Evolutionary conservation across 2,797 vertebrate species (phyloP).

Genomic region (Tamandua tetradactyla): DNA sequence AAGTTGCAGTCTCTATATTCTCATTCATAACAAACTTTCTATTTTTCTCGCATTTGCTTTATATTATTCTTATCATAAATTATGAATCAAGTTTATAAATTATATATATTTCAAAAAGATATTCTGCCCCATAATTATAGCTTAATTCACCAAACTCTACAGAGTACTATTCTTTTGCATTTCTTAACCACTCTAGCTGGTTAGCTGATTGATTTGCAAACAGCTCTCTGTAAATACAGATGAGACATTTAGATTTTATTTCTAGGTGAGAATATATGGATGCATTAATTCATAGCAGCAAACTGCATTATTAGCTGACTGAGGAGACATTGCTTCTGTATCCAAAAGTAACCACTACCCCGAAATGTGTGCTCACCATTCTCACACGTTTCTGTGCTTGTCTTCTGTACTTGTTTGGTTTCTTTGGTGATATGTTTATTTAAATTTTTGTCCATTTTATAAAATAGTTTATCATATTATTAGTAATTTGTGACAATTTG

Average conservation of each 20-base stretch:
- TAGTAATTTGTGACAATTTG: no score
- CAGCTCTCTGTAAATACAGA: neutral
- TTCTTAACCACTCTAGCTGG: neutral
- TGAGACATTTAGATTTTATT: neutral
- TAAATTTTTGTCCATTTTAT: no score
- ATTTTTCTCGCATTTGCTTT: neutral
- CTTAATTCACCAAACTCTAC: neutral
- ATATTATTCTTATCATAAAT: neutral
- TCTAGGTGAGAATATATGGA: neutral
- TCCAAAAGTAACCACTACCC: neutral
- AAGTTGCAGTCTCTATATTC: neutral
- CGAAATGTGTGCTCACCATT: neutral
- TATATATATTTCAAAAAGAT: neutral
- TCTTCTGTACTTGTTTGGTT: neutral
- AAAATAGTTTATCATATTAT: no score
- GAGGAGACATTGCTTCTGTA: neutral
- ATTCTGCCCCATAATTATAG: neutral
- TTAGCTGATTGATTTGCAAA: neutral
- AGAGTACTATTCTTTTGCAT: neutral
- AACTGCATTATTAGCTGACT: neutral
- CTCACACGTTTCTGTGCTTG: neutral
- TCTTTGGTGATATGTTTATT: no score
- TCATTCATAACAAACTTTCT: neutral
- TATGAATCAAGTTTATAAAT: neutral
- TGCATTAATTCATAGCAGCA: neutral